Evolutionary conservation across 2,113 vertebrate genomes (phyloP), one percentile per base, ranked within the genome.

Genomic region (Phasianus colchicus): DNA sequence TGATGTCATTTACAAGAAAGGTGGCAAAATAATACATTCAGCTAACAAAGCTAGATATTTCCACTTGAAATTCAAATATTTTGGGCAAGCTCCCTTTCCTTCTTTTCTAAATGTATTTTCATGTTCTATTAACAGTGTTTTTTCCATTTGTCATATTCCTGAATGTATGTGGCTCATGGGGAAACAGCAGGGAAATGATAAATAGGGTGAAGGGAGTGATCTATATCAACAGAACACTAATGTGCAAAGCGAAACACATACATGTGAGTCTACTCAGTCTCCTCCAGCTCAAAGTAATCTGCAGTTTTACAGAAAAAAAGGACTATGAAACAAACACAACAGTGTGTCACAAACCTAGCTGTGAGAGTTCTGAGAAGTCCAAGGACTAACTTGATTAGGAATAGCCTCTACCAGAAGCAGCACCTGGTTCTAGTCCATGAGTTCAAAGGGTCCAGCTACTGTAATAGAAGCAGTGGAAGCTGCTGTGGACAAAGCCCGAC

Each of bases 1-100:
- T 85, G 24, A 91, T 76, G 75, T 86, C 64, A 73, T 70, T 86
- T 91, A 73, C 79, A 89, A 89, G 75, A 87, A 95, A 94, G 43
- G 67, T 92, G 88, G 82, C 79, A 91, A 96, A 94, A 80, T 55
- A 89, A 38, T 72, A 52, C 40, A 45, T 57, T 92, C 63, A 13
- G 27, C 73, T 92, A 94, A 61, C 54, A 73, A 74, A 69, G 27
- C 58, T 50, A 69, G 61, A 17, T 88, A 90, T 83, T 91, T 89
- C 75, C 64, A 88, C 63, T 67, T 80, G 83, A 94, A 93, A 94
- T 94, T 91, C 79, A 80, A 89, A 83, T 60, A 60, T 54, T 94
- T 89, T 25, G 64, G 36, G 60, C 79, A 6, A 4, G 45, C 48
- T 84, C 74, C n/a, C 74, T 85, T 87, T 43, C 78, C 79, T 65